Base-by-base conservation (phyloP, 2,797 vertebrate species). In the Eulemur rubriventer region DNA sequence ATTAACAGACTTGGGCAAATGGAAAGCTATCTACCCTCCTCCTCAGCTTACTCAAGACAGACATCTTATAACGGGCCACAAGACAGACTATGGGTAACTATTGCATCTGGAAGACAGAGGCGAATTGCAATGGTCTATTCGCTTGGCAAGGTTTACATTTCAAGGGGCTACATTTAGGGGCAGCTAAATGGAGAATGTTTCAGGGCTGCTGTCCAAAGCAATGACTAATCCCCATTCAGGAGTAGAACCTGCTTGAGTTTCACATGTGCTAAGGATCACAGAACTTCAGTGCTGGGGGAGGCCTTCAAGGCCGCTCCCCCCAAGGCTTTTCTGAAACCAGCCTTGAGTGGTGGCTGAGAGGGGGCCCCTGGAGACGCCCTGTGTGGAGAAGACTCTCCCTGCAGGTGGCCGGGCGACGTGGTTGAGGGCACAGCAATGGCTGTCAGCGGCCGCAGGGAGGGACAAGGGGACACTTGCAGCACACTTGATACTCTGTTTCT, bases 1-100 rank as follows among this genome's bases (percentile, higher is more conserved):
- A 35, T 6, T 78, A 50, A 92, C 95, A 35, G 20, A 2, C 1
- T 70, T 50, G 35, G 63, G 22, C 81, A 52, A 52, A 48, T 48
- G 1, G 8, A 93, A 94, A 67, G 16, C 38, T 72, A 50, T 4
- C 46, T n/a, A 38, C 1, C 65, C 24, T 7, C 4, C 55, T 50
- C 14, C 4, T 41, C 33, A 69, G 6, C 69, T 94, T 59, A 30
- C 55, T 78, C n/a, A 72, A 38, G 61, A 94, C 46, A 93, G 7
- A 67, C 24, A 16, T 93, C 96, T 95, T 55, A 79, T 67, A 93
- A 84, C 1, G 11, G 22, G 55, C 13, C 83, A 93, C 76, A 67
- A 93, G 91, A 30, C 0, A 0, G 5, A 70, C 76, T 61, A n/a
- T 17, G 35, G n/a, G 55, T 81, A 92, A 67, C 41, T 10, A 57